Percentiles rank a stretch among this genome's conserved stretches.
phyloP scores from a whole-genome alignment of 1,140 invertebrate genomes.

The Pemphigus obesinymphae region DNA sequence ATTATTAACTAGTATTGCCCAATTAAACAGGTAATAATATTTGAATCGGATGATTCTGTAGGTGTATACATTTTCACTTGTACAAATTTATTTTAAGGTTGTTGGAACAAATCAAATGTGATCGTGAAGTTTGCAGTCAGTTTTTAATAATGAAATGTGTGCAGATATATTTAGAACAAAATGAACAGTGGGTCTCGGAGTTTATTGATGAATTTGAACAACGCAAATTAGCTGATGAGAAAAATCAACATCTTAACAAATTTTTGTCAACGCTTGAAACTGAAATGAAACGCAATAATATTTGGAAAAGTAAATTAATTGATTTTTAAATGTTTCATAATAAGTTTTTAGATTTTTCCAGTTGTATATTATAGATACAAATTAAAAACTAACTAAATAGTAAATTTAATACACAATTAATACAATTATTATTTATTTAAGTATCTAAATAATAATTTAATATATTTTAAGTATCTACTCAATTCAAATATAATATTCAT shows the following conservation, averaged over 20 bases:
- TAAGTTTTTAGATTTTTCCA: background rate
- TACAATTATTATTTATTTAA: too few relatives aligned
- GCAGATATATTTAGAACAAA: slow-evolving; percentile 69
- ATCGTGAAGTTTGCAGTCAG: slow-evolving; percentile 68
- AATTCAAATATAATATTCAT: too few relatives aligned
- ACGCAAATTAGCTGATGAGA: slow-evolving; percentile 73
- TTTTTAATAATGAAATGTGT: slow-evolving; percentile 78
- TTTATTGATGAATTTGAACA: slow-evolving; percentile 75
- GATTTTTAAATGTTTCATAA: background rate
- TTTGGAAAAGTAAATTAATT: slow-evolving; percentile 51
- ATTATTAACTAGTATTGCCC: slow-evolving; percentile 71
- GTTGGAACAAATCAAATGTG: slow-evolving; percentile 61
- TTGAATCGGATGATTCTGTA: background rate
- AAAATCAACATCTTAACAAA: slow-evolving; percentile 66
- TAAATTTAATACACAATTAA: background rate
- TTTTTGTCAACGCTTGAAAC: slow-evolving; percentile 59
- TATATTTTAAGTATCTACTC: background rate
- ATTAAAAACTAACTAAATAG: background rate
- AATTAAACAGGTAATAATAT: slow-evolving; percentile 62
- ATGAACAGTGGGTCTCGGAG: slow-evolving; percentile 60
- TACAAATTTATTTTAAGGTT: slow-evolving; percentile 53
- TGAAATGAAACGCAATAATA: slow-evolving; percentile 63
- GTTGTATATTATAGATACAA: background rate
- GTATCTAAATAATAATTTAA: too few relatives aligned
- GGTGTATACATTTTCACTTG: background rate